These are phyloP conservation scores for Macaca nemestrina DNA, from an alignment of 2,113 vertebrate species.

Conservation along the genomic window DNA sequence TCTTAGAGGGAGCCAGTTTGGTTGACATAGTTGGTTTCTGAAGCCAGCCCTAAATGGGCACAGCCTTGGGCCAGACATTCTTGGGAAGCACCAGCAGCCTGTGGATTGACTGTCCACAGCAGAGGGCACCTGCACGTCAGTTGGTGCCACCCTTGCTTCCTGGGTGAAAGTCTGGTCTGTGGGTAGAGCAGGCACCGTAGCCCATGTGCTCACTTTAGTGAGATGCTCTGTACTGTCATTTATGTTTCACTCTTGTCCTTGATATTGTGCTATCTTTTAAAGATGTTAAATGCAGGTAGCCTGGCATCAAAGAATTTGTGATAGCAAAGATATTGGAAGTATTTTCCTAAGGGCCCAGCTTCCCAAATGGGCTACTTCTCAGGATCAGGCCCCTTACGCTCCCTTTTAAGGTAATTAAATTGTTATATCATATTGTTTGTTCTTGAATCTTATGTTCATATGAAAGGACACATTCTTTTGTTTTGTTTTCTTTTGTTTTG, in stretches of 20 bases:
- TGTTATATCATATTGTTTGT: not conserved
- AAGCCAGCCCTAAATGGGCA: not conserved
- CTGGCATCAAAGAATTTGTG: not conserved
- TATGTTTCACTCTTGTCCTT: not conserved
- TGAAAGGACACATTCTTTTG: not conserved
- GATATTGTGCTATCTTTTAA: not conserved
- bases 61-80: not conserved
- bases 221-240: not conserved
- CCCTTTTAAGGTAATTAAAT: not conserved
- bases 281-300: not conserved
- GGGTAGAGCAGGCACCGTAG: fast-evolving
- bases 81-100: not conserved
- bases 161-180: not conserved
- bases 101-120: not conserved
- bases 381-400: not conserved
- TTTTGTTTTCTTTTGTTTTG: too few species aligned
- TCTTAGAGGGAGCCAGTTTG: not conserved
- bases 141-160: not conserved
- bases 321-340: not conserved
- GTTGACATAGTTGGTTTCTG: not conserved
- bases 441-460: not conserved
- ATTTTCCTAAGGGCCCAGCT: not conserved
- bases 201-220: fast-evolving
- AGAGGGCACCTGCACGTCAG: not conserved
- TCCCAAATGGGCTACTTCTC: not conserved